Evolutionary conservation across 2,888 invertebrate genomes (phyloP), one percentile per base, ranked within the genome.

Genomic region (Exocentrus adspersus): DNA sequence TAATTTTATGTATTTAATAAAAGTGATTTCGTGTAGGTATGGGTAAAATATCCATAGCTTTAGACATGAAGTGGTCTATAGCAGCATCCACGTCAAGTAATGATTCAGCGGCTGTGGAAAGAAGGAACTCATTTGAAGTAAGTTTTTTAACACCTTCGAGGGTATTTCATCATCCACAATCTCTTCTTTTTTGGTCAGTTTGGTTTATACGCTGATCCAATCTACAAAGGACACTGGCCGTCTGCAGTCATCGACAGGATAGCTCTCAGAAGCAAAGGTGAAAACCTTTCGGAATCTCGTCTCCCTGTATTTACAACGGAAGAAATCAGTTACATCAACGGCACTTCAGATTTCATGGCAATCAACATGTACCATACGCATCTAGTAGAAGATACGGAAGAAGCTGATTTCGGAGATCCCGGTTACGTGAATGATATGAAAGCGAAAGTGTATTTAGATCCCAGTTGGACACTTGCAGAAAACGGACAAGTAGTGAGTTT

Each of bases 341-440:
- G 86, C 0, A 88, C 91, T 0, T 84, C 85, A 1, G 93, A 94
- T 77, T 92, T 90, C 79, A 83, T 93, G 60, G 92, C 91, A 0
- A 78, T 93, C 10, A 93, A 93, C 77, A 28, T 43, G 12, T 94
- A 93, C 76, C 89, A 90, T 0, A 85, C 88, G 0, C 81, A 82
- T 68, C 70, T 88, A 72, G 85, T 81, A 3, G 19, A 30, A n/a
- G 52, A 56, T 21, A 32, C 10, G 7, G n/a, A n/a, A 3, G 60
- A 64, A 52, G 12, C 56, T 24, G 20, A 42, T 17, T 9, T 45
- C 5, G 19, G 19, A n/a, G 30, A 19, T 20, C 37, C 50, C n/a
- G 59, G 58, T 37, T 61, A 52, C 16, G 12, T 24, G 1, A 51
- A 19, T 19, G 65, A 65, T 46, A 17, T 51, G n/a, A 43, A 50